These are phyloP conservation scores for Orius insidiosus DNA, from an alignment of 1,140 invertebrate genomes.

Conservation along the genomic window DNA sequence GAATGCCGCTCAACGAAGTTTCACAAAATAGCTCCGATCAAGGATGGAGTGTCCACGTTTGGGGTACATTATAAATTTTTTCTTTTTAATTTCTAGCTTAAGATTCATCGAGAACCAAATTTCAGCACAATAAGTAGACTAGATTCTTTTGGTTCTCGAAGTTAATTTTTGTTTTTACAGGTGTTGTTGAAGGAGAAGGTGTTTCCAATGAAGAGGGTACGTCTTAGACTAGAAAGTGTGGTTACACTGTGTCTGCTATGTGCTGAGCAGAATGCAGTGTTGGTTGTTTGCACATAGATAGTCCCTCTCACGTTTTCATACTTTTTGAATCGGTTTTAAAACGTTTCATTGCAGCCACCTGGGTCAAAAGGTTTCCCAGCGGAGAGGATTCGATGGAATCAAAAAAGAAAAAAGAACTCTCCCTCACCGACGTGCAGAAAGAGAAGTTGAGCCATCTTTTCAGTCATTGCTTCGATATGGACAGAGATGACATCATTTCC, in stretches of 20 bases:
- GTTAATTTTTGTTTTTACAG: no score
- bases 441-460: constrained; percentile 53
- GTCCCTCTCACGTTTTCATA: not conserved
- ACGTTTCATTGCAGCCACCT: constrained; percentile 34
- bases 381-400: constrained; percentile 33
- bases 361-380: constrained; percentile 43
- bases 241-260: no score
- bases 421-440: constrained; percentile 39
- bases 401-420: constrained; percentile 30
- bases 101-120: no score
- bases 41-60: constrained; percentile 51
- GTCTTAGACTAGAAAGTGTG: not conserved
- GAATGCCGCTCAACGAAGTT: constrained; percentile 19
- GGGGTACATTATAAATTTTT: constrained; percentile 32
- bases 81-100: not conserved
- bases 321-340: not conserved
- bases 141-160: no score
- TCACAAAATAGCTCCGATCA: constrained; percentile 20
- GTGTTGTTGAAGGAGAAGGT: not conserved
- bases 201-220: not conserved
- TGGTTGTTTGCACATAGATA: not conserved
- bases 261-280: not conserved
- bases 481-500: constrained; percentile 46
- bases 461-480: constrained; percentile 44
- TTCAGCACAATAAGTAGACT: no score